Evolutionary conservation across 2,113 vertebrate species (phyloP).

Genomic region (Lepisosteus oculatus): DNA sequence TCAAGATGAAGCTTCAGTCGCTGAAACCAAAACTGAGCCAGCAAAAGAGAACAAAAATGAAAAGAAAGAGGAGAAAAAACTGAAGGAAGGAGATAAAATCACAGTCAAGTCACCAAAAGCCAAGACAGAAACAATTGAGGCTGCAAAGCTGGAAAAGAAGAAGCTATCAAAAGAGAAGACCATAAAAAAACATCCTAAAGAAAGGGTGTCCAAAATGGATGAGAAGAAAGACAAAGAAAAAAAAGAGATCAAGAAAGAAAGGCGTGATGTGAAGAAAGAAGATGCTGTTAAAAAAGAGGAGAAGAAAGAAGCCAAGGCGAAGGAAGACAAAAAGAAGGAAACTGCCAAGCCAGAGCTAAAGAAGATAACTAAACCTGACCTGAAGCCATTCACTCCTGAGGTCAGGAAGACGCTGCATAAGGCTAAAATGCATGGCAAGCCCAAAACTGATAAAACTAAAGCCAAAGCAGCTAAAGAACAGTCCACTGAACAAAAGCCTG

Average conservation of each 20-base stretch:
- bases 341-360: conserved; percentile 77
- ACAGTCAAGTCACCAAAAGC: conserved; percentile 75
- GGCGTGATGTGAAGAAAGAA: conserved; percentile 72
- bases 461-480: conserved; percentile 69
- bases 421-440: conserved; percentile 81
- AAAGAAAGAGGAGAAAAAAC: conserved; percentile 75
- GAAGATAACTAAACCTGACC: conserved; percentile 85
- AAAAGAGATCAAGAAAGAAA: conserved; percentile 88
- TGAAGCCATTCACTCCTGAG: conserved; percentile 92
- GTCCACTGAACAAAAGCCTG: conserved; percentile 62
- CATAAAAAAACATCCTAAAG: conserved; percentile 85
- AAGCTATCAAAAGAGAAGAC: conserved; percentile 83
- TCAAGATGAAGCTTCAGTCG: conserved; percentile 67
- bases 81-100: conserved; percentile 76
- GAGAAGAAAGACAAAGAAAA: conserved; percentile 97
- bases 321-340: conserved; percentile 89
- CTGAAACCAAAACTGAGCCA: conserved; percentile 76
- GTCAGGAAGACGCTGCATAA: conserved; percentile 92
- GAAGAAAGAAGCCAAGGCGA: conserved; percentile 81
- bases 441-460: conserved; percentile 80
- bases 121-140: conserved; percentile 66
- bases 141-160: conserved; percentile 82
- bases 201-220: conserved; percentile 87
- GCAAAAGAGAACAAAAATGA: conserved; percentile 82
- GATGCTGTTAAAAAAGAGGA: conserved; percentile 85